A percentile compares a stretch with the other conserved stretches of the same genome.
phyloP scores from a whole-genome alignment of 2,888 invertebrate genomes.

The Listrodromus nycthemerus region DNA sequence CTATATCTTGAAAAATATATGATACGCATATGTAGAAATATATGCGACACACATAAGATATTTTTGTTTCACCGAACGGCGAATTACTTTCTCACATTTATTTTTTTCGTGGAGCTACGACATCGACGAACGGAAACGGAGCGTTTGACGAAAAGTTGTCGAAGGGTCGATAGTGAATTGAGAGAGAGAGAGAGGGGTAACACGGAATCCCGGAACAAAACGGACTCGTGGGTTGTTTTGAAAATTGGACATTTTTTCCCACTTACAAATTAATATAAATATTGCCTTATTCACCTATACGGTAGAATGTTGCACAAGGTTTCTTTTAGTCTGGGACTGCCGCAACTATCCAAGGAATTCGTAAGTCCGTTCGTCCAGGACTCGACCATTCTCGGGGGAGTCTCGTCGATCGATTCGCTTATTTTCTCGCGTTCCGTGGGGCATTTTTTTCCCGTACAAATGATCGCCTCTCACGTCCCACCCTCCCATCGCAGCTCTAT shows the following conservation, averaged over 20 bases:
- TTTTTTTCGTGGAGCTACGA: conserved; percentile 60
- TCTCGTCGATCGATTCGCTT: conserved; percentile 52
- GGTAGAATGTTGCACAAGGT: conserved; percentile 50
- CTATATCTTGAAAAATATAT: conserved; percentile 10
- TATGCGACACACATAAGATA: conserved; percentile 12
- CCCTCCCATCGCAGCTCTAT: conserved; percentile 12
- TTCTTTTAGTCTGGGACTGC: conserved; percentile 46
- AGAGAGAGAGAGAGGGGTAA: conserved; percentile 20
- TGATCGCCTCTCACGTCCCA: conserved; percentile 33
- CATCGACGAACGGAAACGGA: conserved; percentile 66
- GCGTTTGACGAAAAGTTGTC: conserved; percentile 46
- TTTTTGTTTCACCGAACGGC: conserved; percentile 14
- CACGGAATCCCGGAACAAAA: no score
- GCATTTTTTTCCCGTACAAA: conserved; percentile 35
- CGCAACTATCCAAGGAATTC: conserved; percentile 65
- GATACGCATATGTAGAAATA: background rate
- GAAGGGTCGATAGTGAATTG: conserved; percentile 10
- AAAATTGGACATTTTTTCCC: no score
- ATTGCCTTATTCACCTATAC: conserved; percentile 18
- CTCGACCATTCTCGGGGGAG: conserved; percentile 48
- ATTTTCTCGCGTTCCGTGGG: conserved; percentile 39
- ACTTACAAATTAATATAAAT: no score
- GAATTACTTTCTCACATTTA: conserved; percentile 22
- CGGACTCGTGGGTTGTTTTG: no score
- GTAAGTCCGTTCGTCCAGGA: conserved; percentile 44